Conservation (phyloP, 2,113 vertebrate species). For the Sebastes fasciatus region DNA sequence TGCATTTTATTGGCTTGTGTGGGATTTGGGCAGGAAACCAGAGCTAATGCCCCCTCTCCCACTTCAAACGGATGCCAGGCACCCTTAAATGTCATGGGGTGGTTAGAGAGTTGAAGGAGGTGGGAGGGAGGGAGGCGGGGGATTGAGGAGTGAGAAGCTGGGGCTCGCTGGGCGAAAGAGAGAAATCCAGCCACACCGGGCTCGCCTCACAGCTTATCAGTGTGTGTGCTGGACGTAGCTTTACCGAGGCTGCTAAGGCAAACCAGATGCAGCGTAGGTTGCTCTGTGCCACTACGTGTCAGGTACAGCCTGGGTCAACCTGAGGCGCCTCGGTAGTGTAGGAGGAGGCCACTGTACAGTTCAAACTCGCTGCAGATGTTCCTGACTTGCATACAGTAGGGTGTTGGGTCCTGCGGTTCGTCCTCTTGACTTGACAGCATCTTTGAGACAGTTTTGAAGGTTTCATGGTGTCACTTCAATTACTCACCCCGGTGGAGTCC, state of each 20-base stretch:
- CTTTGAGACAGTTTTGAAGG: constrained; percentile 28
- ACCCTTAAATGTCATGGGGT: constrained; percentile 83
- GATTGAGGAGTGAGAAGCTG: constrained; percentile 49
- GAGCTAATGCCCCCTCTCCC: constrained; percentile 83
- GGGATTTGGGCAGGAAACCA: constrained; percentile 86
- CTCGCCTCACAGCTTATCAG: constrained; percentile 73
- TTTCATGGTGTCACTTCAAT: constrained; percentile 65
- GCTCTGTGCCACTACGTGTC: constrained; percentile 74
- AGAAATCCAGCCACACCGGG: constrained; percentile 71
- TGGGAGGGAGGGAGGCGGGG: constrained; percentile 17
- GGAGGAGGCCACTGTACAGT: constrained; percentile 60
- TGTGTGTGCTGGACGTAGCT: constrained; percentile 63
- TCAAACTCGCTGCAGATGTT: constrained; percentile 72
- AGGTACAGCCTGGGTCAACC: constrained; percentile 75
- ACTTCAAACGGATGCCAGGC: constrained; percentile 85
- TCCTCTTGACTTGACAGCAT: constrained; percentile 47
- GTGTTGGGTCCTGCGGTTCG: constrained; percentile 32
- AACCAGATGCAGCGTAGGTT: constrained; percentile 76
- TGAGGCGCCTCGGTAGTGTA: constrained; percentile 47
- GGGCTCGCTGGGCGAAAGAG: constrained; percentile 36
- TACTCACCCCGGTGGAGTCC: constrained; percentile 49
- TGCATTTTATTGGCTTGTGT: constrained; percentile 83
- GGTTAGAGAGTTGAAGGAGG: constrained; percentile 77
- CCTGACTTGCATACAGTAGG: constrained; percentile 31
- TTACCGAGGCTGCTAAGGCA: constrained; percentile 70